Evolutionary conservation across 53 echinoderm and acorn worm genomes (phyloP).

Genomic region (Apostichopus leukothele): DNA sequence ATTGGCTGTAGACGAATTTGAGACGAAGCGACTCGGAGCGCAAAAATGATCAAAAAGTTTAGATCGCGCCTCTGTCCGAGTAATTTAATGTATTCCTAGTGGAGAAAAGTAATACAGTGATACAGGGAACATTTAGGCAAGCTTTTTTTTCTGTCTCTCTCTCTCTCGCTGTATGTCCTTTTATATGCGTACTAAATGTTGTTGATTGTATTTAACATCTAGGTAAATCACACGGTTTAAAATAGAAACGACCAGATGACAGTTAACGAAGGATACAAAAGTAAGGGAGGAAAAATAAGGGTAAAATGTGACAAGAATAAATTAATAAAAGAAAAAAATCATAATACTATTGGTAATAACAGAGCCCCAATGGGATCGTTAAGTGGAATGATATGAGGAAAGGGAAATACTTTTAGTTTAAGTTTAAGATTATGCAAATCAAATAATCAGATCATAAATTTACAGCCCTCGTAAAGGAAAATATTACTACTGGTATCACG

Average conservation of each 20-base stretch:
- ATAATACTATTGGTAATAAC: too few species aligned
- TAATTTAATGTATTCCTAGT: conserved; percentile 29
- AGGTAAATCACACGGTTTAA: conserved; percentile 5
- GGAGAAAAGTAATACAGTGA: conserved; percentile 34
- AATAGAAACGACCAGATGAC: background rate
- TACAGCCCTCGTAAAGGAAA: too few species aligned
- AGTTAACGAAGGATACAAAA: background rate
- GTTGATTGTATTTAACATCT: background rate
- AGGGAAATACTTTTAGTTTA: too few species aligned
- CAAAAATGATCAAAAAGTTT: conserved; percentile 18
- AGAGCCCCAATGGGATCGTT: too few species aligned
- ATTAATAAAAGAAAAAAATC: too few species aligned
- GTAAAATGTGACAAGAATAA: too few species aligned
- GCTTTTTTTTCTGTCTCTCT: background rate
- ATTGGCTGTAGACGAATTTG: conserved; percentile 11
- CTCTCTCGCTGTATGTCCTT: too few species aligned
- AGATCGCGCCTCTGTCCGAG: background rate
- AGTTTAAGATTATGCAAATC: too few species aligned
- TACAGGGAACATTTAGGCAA: background rate
- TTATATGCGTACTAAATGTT: background rate
- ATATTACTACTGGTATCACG: too few species aligned
- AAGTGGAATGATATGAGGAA: too few species aligned
- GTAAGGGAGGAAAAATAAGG: too few species aligned
- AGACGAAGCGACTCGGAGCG: conserved; percentile 24
- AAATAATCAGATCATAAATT: too few species aligned